A percentile compares a stretch with the other conserved stretches of the same genome.
Evolutionary conservation across 2,888 invertebrate genomes (phyloP).

Genomic region (Caenorhabditis imperialis): DNA sequence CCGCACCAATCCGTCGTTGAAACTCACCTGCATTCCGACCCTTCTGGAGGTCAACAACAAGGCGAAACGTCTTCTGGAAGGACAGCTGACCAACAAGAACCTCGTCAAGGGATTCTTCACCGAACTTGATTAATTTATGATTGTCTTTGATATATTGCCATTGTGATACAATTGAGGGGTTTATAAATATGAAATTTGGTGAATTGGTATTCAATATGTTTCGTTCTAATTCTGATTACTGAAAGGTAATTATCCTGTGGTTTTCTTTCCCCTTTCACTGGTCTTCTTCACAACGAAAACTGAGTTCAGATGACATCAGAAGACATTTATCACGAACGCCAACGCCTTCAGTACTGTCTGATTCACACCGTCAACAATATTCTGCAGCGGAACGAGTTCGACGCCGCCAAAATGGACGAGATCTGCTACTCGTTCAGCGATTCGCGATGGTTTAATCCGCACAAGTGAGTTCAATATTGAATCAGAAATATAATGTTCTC

Average conservation of each 20-base stretch:
- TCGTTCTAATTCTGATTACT: no score
- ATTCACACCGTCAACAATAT: slow-evolving; percentile 75
- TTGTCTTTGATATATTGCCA: background rate
- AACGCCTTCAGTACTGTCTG: slow-evolving; percentile 72
- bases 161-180: no score
- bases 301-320: slow-evolving; percentile 14
- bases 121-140: slow-evolving; percentile 39
- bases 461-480: no score
- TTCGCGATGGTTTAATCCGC: slow-evolving; percentile 74
- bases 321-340: slow-evolving; percentile 73
- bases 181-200: no score
- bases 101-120: slow-evolving; percentile 58
- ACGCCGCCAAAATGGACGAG: slow-evolving; percentile 63
- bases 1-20: slow-evolving; percentile 58
- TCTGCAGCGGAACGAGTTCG: slow-evolving; percentile 61
- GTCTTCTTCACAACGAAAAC: no score
- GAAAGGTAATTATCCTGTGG: no score
- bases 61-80: slow-evolving; percentile 57
- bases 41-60: slow-evolving; percentile 59
- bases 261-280: no score
- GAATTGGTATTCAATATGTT: no score
- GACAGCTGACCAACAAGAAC: slow-evolving; percentile 51
- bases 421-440: slow-evolving; percentile 70
- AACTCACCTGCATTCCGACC: slow-evolving; percentile 66
- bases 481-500: no score